Base-by-base conservation (phyloP, 1,140 invertebrate genomes). In the Drosophila quadrilineata region DNA sequence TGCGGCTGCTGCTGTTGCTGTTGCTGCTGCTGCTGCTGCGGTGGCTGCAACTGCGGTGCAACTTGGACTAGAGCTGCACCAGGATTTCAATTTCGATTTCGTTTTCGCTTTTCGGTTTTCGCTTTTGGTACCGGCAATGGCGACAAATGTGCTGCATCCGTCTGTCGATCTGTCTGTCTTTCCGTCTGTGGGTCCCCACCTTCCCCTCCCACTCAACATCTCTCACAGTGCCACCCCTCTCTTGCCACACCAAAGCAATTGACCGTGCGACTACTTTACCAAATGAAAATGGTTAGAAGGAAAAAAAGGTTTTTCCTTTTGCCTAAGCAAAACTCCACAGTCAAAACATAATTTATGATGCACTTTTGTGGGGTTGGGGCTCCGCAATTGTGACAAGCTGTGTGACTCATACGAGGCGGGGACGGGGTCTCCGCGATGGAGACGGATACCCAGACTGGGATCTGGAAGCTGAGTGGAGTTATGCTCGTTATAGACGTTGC, bases 181-280 rank as follows among this genome's bases (percentile, higher is more conserved):
- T 12, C 26, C 19, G 16, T 21, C 48, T 17, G 41, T 50, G 33
- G n/a, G n/a, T 9, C 14, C 19, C 36, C 24, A 10, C 16, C 36
- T 26, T 19, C 29, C 29, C 14, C 22, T n/a, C n/a, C n/a, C n/a
- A n/a, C n/a, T n/a, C n/a, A n/a, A n/a, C n/a, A n/a, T n/a, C n/a
- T n/a, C n/a, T n/a, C n/a, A n/a, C n/a, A n/a, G n/a, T n/a, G n/a
- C n/a, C n/a, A n/a, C n/a, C n/a, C n/a, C n/a, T n/a, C n/a, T n/a
- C n/a, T n/a, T n/a, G n/a, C n/a, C n/a, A n/a, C n/a, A 41, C 38
- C 64, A 28, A 21, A 53, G 29, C 49, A 68, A 48, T 68, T 85
- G 75, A 86, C 79, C 79, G 79, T 85, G 79, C 75, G 79, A 85
- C 79, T 85, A 85, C 79, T 85, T 85, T 85, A 84, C 79, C 80